phyloP scores from a whole-genome alignment of 2,113 vertebrate species.

The Anolis sagrei region DNA sequence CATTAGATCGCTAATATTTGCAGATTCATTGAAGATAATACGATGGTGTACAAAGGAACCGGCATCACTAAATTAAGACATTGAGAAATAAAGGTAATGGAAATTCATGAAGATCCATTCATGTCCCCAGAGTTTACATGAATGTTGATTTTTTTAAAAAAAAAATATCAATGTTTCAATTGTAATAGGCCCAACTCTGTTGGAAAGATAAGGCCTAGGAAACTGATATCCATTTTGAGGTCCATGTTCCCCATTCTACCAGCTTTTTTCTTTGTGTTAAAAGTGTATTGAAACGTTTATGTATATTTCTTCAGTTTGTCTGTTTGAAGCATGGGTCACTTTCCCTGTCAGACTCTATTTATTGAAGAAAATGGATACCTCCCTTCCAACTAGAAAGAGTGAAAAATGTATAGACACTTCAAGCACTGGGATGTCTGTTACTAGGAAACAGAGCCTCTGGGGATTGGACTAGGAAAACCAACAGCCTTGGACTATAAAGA shows the following conservation, averaged over 20 bases:
- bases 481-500: constrained; percentile 47
- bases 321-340: constrained; percentile 50
- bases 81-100: not conserved
- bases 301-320: constrained; percentile 41
- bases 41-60: not conserved
- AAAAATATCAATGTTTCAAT: not conserved
- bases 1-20: not conserved
- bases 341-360: constrained; percentile 64
- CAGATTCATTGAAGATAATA: not conserved
- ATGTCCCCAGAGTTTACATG: not conserved
- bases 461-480: constrained; percentile 41
- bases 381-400: constrained; percentile 49
- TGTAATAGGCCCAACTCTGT: not conserved
- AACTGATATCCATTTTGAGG: constrained; percentile 35
- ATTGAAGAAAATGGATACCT: constrained; percentile 55
- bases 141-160: not conserved
- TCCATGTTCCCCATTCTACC: constrained; percentile 5
- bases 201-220: constrained; percentile 32
- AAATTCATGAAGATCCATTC: not conserved
- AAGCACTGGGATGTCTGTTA: constrained; percentile 45
- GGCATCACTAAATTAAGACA: not conserved
- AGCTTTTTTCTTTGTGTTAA: not conserved
- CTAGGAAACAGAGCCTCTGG: constrained; percentile 59
- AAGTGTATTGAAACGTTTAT: constrained; percentile 38
- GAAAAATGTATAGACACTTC: constrained; percentile 54